Evolutionary conservation across 35 echinoderm and acorn worm genomes (phyloP).

Genomic region (Holothuria glaberrima): DNA sequence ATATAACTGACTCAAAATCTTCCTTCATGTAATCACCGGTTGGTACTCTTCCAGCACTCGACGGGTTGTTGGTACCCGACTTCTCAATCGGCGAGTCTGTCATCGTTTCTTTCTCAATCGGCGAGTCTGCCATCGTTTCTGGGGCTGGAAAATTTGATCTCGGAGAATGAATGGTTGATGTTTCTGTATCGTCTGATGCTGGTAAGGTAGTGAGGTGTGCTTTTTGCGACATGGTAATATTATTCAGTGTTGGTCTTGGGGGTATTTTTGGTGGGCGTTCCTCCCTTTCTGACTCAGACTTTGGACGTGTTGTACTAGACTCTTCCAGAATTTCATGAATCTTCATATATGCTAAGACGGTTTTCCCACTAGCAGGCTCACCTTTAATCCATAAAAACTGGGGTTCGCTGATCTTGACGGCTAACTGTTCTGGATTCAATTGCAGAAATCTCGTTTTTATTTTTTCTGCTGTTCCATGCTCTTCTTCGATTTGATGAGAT

Average conservation of each 20-base stretch:
- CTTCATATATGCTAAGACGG: slow-evolving; percentile 7
- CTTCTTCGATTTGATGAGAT: slow-evolving; percentile 9
- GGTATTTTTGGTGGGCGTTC: not conserved
- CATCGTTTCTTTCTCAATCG: too few species aligned
- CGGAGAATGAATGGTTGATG: too few species aligned
- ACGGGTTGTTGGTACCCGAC: not conserved
- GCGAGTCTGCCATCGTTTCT: not conserved
- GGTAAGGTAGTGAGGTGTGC: too few species aligned
- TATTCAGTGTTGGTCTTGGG: not conserved
- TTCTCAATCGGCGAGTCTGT: too few species aligned
- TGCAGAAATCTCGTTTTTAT: not conserved
- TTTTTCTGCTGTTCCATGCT: slow-evolving; percentile 16
- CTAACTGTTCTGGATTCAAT: slow-evolving; percentile 39
- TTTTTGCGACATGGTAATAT: too few species aligned
- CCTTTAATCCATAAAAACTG: slow-evolving; percentile 14
- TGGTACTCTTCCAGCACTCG: not conserved
- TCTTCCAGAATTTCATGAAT: slow-evolving; percentile 33
- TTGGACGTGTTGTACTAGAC: not conserved
- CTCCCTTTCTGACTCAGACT: not conserved
- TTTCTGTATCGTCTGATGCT: too few species aligned
- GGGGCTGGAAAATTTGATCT: not conserved
- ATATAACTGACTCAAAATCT: not conserved
- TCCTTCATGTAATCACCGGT: not conserved
- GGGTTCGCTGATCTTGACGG: not conserved
- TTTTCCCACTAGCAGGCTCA: slow-evolving; percentile 33